Conservation (phyloP, 2,113 vertebrate species). For the Pedionomus torquatus region DNA sequence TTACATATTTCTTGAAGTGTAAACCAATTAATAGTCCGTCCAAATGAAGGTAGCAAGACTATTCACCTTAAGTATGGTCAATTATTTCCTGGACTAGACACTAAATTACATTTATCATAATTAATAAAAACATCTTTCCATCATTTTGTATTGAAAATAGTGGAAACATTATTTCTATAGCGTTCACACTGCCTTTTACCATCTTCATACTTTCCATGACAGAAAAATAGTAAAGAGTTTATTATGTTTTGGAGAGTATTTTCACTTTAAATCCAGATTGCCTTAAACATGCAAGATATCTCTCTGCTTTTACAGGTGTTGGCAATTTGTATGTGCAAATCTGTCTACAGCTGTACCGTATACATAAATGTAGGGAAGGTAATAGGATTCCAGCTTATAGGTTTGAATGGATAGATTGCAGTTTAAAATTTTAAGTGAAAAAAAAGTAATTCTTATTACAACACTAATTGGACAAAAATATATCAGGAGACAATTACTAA, state of each 20-base stretch:
- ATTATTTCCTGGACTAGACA: not conserved
- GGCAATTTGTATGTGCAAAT: not conserved
- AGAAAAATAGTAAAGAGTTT: not conserved
- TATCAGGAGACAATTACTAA: not conserved
- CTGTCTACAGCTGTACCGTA: not conserved
- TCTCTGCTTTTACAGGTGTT: not conserved
- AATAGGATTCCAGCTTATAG: not conserved
- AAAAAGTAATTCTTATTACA: not conserved
- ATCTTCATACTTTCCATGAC: not conserved
- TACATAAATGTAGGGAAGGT: not conserved
- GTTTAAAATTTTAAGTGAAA: not conserved
- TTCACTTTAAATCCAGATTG: not conserved
- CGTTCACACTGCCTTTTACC: not conserved
- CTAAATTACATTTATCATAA: not conserved
- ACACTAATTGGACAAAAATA: not conserved
- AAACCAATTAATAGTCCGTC: not conserved
- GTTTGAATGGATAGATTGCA: not conserved
- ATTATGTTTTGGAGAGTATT: not conserved
- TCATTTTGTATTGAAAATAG: not conserved
- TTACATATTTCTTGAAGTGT: not conserved
- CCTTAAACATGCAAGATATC: not conserved
- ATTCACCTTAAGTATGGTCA: not conserved
- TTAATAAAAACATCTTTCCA: not conserved
- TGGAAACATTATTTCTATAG: not conserved
- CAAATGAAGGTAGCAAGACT: not conserved